These are phyloP conservation scores for Zaprionus nigranus DNA, from an alignment of 1,140 invertebrate species.

Conservation along the genomic window DNA sequence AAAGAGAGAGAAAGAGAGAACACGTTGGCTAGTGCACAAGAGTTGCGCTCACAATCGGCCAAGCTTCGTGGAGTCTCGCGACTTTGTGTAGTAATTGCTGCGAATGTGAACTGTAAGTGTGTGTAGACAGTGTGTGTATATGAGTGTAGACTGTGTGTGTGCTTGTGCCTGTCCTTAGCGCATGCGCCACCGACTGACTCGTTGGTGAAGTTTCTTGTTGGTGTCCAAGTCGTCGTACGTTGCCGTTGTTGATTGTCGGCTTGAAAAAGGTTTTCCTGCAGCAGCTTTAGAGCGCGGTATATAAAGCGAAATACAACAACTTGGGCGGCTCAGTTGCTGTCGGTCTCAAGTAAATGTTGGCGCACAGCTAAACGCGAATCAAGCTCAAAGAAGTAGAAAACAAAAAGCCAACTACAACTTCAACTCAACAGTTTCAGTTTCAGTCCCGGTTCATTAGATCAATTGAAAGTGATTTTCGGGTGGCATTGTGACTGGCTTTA, in stretches of 20 bases:
- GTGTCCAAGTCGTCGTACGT: constrained; percentile 13
- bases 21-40: constrained; percentile 32
- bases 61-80: constrained; percentile 20
- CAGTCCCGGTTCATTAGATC: constrained; percentile 74
- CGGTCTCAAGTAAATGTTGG: constrained; percentile 67
- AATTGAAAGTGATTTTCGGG: constrained; percentile 72
- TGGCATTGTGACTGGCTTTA: constrained; percentile 60
- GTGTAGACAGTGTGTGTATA: constrained; percentile 4
- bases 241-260: constrained; percentile 41
- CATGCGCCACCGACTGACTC: constrained; percentile 54
- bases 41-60: constrained; percentile 16
- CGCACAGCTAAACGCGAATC: constrained; percentile 61
- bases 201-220: constrained; percentile 70
- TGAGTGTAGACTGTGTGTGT: constrained; percentile 16
- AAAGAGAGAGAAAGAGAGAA: constrained; percentile 51
- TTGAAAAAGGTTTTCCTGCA: constrained; percentile 72
- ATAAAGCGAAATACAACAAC: constrained; percentile 81
- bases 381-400: constrained; percentile 12
- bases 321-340: constrained; percentile 78
- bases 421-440: constrained; percentile 39
- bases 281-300: constrained; percentile 49
- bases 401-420: constrained; percentile 17
- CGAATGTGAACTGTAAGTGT: not conserved
- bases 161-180: constrained; percentile 65
- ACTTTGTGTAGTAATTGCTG: constrained; percentile 21